Conservation (phyloP, 2,113 vertebrate genomes). For the Athene cunicularia region DNA sequence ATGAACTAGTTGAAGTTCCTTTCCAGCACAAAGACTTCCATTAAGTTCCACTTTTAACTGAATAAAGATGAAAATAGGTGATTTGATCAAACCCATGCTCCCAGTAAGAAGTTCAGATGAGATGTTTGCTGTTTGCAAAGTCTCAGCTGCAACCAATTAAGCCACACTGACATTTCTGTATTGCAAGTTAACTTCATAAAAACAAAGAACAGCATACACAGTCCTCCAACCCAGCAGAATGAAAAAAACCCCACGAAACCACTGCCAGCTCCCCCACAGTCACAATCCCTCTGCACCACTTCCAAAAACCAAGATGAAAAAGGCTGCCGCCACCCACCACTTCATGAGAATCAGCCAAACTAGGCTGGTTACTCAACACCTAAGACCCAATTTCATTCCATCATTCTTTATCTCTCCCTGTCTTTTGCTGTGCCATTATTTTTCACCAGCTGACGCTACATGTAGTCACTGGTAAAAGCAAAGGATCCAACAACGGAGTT, state of each 20-base stretch:
- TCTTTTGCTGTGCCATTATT: neutral
- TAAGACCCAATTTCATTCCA: neutral
- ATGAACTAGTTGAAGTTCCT: neutral
- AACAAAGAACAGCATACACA: constrained; percentile 36
- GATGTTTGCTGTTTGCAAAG: neutral
- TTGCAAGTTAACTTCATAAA: constrained; percentile 28
- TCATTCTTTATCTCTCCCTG: neutral
- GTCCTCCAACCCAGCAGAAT: neutral
- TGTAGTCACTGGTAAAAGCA: neutral
- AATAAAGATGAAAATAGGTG: constrained; percentile 31
- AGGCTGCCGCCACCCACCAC: neutral
- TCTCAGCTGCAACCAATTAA: constrained; percentile 59
- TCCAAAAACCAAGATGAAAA: constrained; percentile 50
- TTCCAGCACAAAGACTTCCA: neutral
- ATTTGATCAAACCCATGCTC: neutral
- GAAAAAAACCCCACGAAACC: neutral
- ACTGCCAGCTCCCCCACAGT: constrained; percentile 34
- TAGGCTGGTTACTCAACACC: neutral
- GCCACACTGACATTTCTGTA: constrained; percentile 30
- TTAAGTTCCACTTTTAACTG: neutral
- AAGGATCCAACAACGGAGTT: neutral
- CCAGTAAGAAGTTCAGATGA: constrained; percentile 11
- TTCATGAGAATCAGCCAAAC: neutral
- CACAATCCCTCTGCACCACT: constrained; percentile 3
- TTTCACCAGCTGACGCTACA: neutral